These are phyloP conservation scores for Limanda limanda DNA, from an alignment of 2,113 vertebrate species.

Conservation along the genomic window DNA sequence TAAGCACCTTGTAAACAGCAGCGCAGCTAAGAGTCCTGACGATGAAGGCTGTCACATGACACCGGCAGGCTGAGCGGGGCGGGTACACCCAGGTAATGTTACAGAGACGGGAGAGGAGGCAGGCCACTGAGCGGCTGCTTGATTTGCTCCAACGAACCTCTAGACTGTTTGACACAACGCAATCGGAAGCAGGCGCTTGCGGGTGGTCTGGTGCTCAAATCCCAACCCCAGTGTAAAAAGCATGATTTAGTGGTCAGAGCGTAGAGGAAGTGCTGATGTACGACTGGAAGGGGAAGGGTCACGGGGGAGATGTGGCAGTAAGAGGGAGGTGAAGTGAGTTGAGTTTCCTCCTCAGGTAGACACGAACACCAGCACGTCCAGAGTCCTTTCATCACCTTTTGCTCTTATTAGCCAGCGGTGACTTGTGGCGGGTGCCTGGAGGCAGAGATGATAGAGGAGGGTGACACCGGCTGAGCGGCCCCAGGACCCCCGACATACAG, in stretches of 20 bases:
- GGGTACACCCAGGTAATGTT: conserved; percentile 31
- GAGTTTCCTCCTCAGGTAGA: conserved; percentile 20
- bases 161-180: conserved; percentile 18
- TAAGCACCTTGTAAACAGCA: conserved; percentile 68
- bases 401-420: conserved; percentile 22
- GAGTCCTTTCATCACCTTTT: conserved; percentile 17
- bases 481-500: conserved; percentile 33
- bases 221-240: conserved; percentile 1
- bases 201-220: conserved; percentile 39
- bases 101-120: conserved; percentile 23
- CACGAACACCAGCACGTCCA: not conserved
- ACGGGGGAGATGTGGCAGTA: conserved; percentile 8
- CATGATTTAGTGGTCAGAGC: conserved; percentile 36
- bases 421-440: not conserved
- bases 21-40: conserved; percentile 19
- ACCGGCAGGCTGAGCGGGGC: conserved; percentile 19
- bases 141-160: conserved; percentile 17
- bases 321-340: conserved; percentile 3
- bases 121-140: not conserved
- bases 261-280: conserved; percentile 33
- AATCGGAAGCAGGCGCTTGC: conserved; percentile 17
- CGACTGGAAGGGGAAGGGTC: conserved; percentile 21
- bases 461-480: conserved; percentile 32
- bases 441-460: conserved; percentile 11
- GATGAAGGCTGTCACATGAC: conserved; percentile 39